Evolutionary conservation across 1,140 invertebrate species (phyloP), one percentile per base, ranked within the genome.

Genomic region (Eurosta solidaginis): DNA sequence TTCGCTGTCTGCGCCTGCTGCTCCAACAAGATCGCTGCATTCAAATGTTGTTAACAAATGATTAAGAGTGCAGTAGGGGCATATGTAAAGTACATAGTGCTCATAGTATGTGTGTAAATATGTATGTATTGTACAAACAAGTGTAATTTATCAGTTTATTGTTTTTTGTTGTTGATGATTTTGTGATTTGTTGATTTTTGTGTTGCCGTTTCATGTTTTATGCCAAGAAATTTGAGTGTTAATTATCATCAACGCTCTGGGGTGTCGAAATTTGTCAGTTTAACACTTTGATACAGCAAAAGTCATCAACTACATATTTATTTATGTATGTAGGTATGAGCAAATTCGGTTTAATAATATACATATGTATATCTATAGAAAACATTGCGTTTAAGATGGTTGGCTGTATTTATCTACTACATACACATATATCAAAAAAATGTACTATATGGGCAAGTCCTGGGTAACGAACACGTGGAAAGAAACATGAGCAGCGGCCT

Each of bases 231-330:
- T 40, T 68, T 68, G 59, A 68, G 59, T 68, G 59, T 68, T 68
- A 68, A 68, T 68, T 68, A 68, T 22, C 59, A 68, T 40, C 59
- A 68, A 33, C 59, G 59, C 59, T 40, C 59, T 68, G 59, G 59
- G 59, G 59, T 68, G 59, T 68, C 59, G 59, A 68, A 68, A 68
- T 68, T 68, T 68, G 59, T 68, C 59, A 68, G 59, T 68, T 68
- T 68, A 68, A 68, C 59, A 68, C 59, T 29, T 10, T 40, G 33
- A 1, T 40, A 36, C 59, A 68, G 22, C 33, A 40, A 68, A 42
- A 68, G 59, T 40, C 59, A 68, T 68, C 59, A 68, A n/a, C 36
- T 20, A n/a, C n/a, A n/a, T n/a, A n/a, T n/a, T n/a, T n/a, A n/a
- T n/a, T n/a, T n/a, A n/a, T n/a, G n/a, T n/a, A n/a, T n/a, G n/a